Evolutionary conservation across 2,888 invertebrate species (phyloP).

Genomic region (Galerucella calmariensis): DNA sequence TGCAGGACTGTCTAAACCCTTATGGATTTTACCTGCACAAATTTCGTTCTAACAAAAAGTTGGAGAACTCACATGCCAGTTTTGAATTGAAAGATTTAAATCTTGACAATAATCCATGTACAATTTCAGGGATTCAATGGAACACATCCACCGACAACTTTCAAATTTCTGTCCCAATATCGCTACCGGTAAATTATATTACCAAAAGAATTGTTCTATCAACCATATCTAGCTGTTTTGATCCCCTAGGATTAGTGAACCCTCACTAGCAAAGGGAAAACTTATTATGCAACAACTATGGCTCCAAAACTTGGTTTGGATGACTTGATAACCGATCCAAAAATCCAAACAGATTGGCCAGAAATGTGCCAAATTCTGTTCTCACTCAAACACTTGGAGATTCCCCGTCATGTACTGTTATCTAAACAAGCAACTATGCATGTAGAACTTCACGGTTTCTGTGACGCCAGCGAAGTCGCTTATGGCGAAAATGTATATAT

Average conservation of each 20-base stretch:
- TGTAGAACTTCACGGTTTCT: too few species aligned
- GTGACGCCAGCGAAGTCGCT: too few species aligned
- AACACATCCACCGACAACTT: constrained; percentile 7
- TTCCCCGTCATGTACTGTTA: too few species aligned
- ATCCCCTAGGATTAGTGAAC: constrained; percentile 39
- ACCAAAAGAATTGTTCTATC: constrained; percentile 33
- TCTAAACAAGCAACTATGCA: too few species aligned
- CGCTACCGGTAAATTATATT: not conserved
- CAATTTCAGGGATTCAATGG: constrained; percentile 23
- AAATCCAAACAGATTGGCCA: too few species aligned
- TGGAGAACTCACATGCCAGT: not conserved
- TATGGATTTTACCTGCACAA: constrained; percentile 31
- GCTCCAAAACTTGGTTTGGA: constrained; percentile 37
- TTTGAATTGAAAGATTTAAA: constrained; percentile 6
- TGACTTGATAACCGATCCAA: constrained; percentile 7
- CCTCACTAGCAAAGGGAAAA: constrained; percentile 37
- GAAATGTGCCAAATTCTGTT: too few species aligned
- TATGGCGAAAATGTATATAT: too few species aligned
- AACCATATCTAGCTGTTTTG: constrained; percentile 36
- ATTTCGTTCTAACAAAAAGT: constrained; percentile 24
- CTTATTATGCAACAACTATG: constrained; percentile 38
- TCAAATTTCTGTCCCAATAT: constrained; percentile 5
- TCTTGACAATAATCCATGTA: constrained; percentile 13
- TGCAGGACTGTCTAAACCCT: constrained; percentile 10
- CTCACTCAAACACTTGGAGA: too few species aligned